Evolutionary conservation across 2,113 vertebrate genomes (phyloP).

Genomic region (Passer domesticus): DNA sequence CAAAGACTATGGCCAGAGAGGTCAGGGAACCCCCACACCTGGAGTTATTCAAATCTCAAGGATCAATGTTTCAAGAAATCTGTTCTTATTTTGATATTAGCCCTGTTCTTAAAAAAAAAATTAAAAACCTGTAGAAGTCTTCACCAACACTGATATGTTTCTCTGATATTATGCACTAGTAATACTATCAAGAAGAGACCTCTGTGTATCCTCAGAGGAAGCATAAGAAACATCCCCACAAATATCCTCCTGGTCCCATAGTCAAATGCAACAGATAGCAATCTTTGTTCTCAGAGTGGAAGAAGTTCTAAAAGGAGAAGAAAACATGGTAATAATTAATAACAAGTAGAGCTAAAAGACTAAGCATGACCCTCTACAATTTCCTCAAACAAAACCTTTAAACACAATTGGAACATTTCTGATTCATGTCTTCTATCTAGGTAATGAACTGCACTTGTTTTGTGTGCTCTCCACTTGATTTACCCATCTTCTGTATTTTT

Average conservation of each 20-base stretch:
- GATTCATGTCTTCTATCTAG: background rate
- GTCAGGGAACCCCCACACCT: background rate
- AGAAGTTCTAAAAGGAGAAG: background rate
- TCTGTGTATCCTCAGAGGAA: background rate
- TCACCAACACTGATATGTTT: background rate
- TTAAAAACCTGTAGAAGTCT: background rate
- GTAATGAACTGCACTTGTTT: background rate
- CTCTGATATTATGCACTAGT: background rate
- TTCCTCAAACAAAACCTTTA: background rate
- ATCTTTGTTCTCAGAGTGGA: background rate
- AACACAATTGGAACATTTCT: background rate
- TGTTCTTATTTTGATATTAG: background rate
- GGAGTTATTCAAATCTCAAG: background rate
- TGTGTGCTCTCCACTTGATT: background rate
- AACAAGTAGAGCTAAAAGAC: background rate
- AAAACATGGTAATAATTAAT: background rate
- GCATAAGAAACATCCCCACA: background rate
- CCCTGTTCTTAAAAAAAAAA: background rate
- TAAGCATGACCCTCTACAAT: background rate
- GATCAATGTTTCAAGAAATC: background rate
- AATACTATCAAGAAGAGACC: background rate
- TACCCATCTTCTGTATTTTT: background rate
- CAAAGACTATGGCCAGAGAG: background rate
- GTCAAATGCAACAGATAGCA: background rate
- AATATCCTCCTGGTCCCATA: rapidly evolving